A percentile compares a stretch with the other conserved stretches of the same genome.
These are phyloP conservation scores for Pedionomus torquatus DNA, from an alignment of 2,113 vertebrate species.

Conservation along the genomic window DNA sequence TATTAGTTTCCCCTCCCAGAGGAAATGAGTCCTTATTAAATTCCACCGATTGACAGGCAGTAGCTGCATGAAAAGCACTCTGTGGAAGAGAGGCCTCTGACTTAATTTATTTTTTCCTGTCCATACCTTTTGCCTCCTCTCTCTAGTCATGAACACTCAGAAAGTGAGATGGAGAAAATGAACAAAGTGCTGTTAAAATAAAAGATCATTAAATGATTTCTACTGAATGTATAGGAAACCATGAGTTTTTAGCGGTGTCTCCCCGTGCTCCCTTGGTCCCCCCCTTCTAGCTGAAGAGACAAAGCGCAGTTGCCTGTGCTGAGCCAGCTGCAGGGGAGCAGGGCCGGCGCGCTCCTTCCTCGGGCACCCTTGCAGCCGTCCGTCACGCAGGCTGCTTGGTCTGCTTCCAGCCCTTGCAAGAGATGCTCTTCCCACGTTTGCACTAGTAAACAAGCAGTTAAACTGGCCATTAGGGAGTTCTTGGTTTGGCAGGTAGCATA, in stretches of 20 bases:
- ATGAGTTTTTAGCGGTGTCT: not conserved
- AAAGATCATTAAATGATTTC: not conserved
- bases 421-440: conserved; percentile 75
- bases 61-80: not conserved
- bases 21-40: conserved; percentile 19
- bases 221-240: not conserved
- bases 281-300: not conserved
- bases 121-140: not conserved
- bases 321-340: conserved; percentile 72
- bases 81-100: not conserved
- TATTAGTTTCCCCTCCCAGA: not conserved
- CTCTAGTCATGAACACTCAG: not conserved
- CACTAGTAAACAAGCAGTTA: conserved; percentile 51
- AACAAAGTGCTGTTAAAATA: not conserved
- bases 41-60: not conserved
- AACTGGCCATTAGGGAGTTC: conserved; percentile 27
- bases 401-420: conserved; percentile 74
- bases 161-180: not conserved
- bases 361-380: conserved; percentile 76
- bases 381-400: conserved; percentile 74
- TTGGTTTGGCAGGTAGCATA: conserved; percentile 2
- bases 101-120: not conserved
- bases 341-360: conserved; percentile 70
- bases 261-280: not conserved
- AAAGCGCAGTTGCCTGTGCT: conserved; percentile 64